phyloP scores from a whole-genome alignment of 2,797 vertebrate species.

The Poecile montanus region DNA sequence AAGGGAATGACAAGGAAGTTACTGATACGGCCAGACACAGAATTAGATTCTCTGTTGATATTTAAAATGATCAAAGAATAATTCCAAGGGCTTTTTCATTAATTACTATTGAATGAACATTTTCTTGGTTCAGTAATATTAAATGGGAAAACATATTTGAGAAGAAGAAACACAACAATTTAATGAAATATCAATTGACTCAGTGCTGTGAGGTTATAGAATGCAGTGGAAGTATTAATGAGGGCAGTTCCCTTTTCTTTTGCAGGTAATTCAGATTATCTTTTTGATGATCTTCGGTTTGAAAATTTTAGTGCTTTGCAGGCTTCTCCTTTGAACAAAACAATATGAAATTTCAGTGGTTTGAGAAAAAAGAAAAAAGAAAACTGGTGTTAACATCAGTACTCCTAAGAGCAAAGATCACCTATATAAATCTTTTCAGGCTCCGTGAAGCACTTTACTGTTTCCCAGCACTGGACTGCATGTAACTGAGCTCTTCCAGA shows the following conservation, averaged over 20 bases:
- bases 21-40: neutral
- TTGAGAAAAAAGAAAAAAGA: neutral
- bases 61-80: constrained; percentile 57
- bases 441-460: neutral
- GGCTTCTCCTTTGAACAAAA: neutral
- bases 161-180: neutral
- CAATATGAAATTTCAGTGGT: neutral
- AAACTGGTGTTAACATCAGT: neutral
- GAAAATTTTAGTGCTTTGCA: constrained; percentile 28
- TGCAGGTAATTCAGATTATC: constrained; percentile 36
- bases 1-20: neutral
- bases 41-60: neutral
- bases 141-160: neutral
- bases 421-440: neutral
- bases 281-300: constrained; percentile 14
- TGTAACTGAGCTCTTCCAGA: neutral
- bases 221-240: constrained; percentile 26
- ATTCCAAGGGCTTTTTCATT: constrained; percentile 37
- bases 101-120: constrained; percentile 24
- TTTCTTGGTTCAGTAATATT: constrained; percentile 21
- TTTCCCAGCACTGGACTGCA: neutral
- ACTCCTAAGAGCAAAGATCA: neutral
- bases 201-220: neutral
- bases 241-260: constrained; percentile 31
- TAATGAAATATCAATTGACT: constrained; percentile 54